phyloP scores from a whole-genome alignment of 1,140 invertebrate genomes.

The Formica exsecta region DNA sequence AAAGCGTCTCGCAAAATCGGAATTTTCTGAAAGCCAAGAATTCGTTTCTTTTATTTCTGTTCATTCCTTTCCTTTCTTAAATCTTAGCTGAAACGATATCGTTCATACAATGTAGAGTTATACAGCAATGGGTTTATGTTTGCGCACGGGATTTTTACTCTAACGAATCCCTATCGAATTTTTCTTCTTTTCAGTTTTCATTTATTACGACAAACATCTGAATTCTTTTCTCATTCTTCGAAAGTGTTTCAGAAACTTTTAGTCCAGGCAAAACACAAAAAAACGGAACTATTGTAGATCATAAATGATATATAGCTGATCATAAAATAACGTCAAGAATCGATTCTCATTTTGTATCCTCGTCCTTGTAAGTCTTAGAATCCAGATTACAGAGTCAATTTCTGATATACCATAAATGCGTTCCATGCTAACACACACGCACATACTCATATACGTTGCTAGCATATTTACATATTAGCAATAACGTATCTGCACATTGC shows the following conservation, averaged over 20 bases:
- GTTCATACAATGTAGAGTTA: background rate
- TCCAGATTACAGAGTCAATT: background rate
- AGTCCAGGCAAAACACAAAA: background rate
- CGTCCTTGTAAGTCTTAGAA: background rate
- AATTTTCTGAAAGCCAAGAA: conserved; percentile 43
- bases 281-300: background rate
- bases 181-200: background rate
- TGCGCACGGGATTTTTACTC: background rate
- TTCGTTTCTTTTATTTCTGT: conserved; percentile 32
- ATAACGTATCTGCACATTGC: conserved; percentile 30
- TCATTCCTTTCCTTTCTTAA: conserved; percentile 38
- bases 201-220: background rate
- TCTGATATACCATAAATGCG: background rate
- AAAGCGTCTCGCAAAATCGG: conserved; percentile 31
- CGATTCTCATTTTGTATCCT: too few species aligned
- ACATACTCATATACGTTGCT: background rate
- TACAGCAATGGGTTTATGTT: conserved; percentile 21
- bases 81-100: conserved; percentile 11
- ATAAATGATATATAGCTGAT: background rate
- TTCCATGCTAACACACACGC: too few species aligned
- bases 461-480: conserved; percentile 41
- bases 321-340: too few species aligned
- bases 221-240: background rate
- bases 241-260: background rate
- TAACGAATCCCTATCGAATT: background rate